Evolutionary conservation across 2,888 invertebrate species (phyloP).

Genomic region (Netelia virgata): DNA sequence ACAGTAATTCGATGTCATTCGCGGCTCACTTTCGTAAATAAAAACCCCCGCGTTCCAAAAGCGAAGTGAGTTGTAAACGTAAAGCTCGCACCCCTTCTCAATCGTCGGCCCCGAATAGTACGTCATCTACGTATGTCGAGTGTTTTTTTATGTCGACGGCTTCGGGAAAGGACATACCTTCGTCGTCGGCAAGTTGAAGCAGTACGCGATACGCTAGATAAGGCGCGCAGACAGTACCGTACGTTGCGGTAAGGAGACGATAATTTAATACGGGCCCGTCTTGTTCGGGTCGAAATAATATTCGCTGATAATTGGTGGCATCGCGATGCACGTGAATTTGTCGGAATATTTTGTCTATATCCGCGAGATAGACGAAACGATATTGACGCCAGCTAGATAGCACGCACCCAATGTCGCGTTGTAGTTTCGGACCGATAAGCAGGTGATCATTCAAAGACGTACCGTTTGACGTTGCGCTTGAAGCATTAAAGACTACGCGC

Average conservation of each 20-base stretch:
- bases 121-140: slow-evolving; percentile 71
- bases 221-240: slow-evolving; percentile 71
- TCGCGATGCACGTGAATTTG: slow-evolving; percentile 45
- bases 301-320: slow-evolving; percentile 69
- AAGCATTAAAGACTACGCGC: slow-evolving; percentile 65
- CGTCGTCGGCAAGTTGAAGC: slow-evolving; percentile 66
- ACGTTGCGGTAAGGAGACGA: slow-evolving; percentile 69
- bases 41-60: slow-evolving; percentile 42
- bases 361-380: slow-evolving; percentile 49
- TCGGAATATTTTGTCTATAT: slow-evolving; percentile 57
- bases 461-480: slow-evolving; percentile 54
- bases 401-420: slow-evolving; percentile 39
- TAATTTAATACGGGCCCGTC: slow-evolving; percentile 20
- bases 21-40: slow-evolving; percentile 18
- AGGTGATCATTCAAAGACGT: slow-evolving; percentile 61
- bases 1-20: neutral
- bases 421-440: slow-evolving; percentile 46
- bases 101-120: slow-evolving; percentile 44
- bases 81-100: neutral
- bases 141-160: slow-evolving; percentile 59
- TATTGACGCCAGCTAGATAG: slow-evolving; percentile 36
- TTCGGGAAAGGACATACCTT: slow-evolving; percentile 54
- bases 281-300: slow-evolving; percentile 71
- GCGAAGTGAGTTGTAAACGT: neutral
- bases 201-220: slow-evolving; percentile 71